Evolutionary conservation across 1,140 invertebrate species (phyloP).

Genomic region (Akabosia matsudoensis): DNA sequence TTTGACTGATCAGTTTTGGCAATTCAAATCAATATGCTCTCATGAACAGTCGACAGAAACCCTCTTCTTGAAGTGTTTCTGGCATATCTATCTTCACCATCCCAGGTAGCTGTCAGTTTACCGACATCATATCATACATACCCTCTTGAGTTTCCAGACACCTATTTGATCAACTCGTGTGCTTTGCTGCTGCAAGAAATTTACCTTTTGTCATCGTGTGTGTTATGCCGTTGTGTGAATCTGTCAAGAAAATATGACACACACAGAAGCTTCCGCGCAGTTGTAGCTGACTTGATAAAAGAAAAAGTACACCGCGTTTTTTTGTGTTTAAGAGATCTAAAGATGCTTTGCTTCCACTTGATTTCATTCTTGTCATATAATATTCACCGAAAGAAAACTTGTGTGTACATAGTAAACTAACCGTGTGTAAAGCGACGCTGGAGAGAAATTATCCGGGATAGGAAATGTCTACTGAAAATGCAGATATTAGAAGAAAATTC

Average conservation of each 20-base stretch:
- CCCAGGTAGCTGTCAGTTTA: slow-evolving; percentile 17
- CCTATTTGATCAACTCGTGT: neutral
- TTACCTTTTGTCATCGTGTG: neutral
- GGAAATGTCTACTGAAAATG: too few relatives aligned
- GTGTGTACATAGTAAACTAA: neutral
- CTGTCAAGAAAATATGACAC: neutral
- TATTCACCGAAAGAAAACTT: neutral
- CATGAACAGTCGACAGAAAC: too few relatives aligned
- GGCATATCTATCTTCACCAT: neutral
- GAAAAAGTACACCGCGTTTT: too few relatives aligned
- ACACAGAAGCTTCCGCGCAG: neutral
- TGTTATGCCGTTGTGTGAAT: slow-evolving; percentile 13
- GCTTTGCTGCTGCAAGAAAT: neutral
- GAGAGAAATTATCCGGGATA: neutral
- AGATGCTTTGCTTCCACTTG: neutral
- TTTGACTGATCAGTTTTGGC: slow-evolving; percentile 23
- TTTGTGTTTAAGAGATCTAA: too few relatives aligned
- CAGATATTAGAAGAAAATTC: too few relatives aligned
- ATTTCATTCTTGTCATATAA: neutral
- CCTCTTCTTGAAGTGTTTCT: neutral
- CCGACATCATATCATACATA: neutral
- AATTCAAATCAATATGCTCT: too few relatives aligned
- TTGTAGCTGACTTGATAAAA: neutral
- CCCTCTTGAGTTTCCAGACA: neutral
- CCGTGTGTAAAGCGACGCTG: neutral